Evolutionary conservation across 2,113 vertebrate species (phyloP), one percentile per base, ranked within the genome.

Genomic region (Lagopus muta): DNA sequence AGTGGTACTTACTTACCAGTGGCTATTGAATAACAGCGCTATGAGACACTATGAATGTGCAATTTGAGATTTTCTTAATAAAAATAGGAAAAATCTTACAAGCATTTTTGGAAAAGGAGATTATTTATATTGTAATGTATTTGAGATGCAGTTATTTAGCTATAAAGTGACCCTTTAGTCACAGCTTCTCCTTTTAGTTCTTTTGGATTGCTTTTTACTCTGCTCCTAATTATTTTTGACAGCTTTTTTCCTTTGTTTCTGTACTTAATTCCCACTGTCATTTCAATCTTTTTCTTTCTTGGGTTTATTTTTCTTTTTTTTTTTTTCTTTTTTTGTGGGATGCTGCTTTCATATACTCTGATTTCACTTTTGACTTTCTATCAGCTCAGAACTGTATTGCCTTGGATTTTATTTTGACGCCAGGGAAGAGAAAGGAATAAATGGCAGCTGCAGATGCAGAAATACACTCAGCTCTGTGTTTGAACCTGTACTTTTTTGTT

Each of bases 141-240:
- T 90, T 82, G 36, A 82, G 48, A 73, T 83, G 50, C 62, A 69
- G 22, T 69, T 69, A 54, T 52, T 15, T 90, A 66, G 32, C 67
- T 94, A 7, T 48, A 58, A 91, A 79, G 66, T 34, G 27, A 66
- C 58, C 10, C 28, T 72, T 67, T 43, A 43, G 42, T 43, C 42
- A 43, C 16, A 47, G 21, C 4, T 65, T 85, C 13, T 50, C n/a
- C 32, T 58, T 74, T 38, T 28, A 18, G 30, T 78, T 87, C 84
- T 89, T 27, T 70, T 48, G 55, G 13, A 34, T 70, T 92, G 24
- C 12, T 89, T 87, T 84, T 69, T 72, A 24, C 2, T 1, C 6
- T 80, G 3, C 25, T 81, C 28, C 32, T 85, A 85, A 85, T 89
- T 92, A 77, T 82, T 92, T 95, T 69, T 91, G 79, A 65, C 85